Evolutionary conservation across 1,140 invertebrate species (phyloP), one percentile per base, ranked within the genome.

Genomic region (Chymomyza costata): DNA sequence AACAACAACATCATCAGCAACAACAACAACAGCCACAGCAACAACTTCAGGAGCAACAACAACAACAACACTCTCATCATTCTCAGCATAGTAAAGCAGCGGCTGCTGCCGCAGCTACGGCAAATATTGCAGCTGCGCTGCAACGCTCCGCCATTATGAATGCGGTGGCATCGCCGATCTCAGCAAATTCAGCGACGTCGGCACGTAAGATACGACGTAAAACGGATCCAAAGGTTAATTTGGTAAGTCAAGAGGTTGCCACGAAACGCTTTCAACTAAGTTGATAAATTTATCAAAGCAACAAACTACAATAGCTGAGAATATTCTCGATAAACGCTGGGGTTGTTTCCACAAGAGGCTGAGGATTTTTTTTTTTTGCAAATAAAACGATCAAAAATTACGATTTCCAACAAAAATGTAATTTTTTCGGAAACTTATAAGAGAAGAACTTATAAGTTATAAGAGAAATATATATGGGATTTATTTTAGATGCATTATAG

Each of bases 111-210:
- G 51, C 66, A 13, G 62, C 71, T 47, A 65, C 59, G 13, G 69
- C 65, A 18, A 62, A 76, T 57, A 65, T 68, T 48, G 64, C 69
- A 52, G 73, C 58, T 39, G 49, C 80, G 53, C 83, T 84, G 48
- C 74, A 76, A 41, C 68, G 74, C 41, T 39, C 65, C 40, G 80
- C 60, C 78, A 86, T 63, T 64, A 85, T 86, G 84, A 86, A 86
- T 74, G 84, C 82, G 45, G 84, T 86, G 48, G 84, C 81, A 56
- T 82, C 84, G 62, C 82, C 83, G 62, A 85, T 85, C 55, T 70
- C 84, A 69, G 78, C 82, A 45, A 83, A 78, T 60, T 53, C 82
- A 61, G 68, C 80, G 63, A 71, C 80, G 31, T 48, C 81, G 35
- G 64, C 54, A 55, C 83, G 82, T 41, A 86, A 85, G 47, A 81